phyloP scores from a whole-genome alignment of 2,797 vertebrate genomes.

The Melopsittacus undulatus region DNA sequence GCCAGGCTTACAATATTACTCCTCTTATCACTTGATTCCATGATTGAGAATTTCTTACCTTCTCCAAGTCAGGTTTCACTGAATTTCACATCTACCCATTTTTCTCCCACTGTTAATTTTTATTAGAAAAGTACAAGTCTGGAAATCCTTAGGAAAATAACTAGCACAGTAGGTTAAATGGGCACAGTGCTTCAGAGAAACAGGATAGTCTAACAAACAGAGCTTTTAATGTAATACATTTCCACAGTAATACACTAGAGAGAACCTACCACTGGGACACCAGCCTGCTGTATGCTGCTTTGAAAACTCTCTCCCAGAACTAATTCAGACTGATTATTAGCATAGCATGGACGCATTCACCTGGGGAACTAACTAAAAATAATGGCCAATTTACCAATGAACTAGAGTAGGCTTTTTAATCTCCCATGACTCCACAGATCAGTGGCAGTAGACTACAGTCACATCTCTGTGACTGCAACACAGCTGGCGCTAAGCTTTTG shows the following conservation, averaged over 20 bases:
- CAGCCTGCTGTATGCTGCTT: accelerated
- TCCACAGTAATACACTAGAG: not conserved
- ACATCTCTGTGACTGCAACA: not conserved
- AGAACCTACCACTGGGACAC: slow-evolving; percentile 16
- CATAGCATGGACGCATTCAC: not conserved
- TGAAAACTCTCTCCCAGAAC: slow-evolving; percentile 24
- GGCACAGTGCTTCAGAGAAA: not conserved
- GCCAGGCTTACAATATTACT: not conserved
- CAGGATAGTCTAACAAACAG: not conserved
- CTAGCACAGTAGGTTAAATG: not conserved
- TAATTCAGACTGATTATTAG: slow-evolving; percentile 49
- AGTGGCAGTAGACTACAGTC: not conserved
- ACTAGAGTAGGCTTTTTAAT: slow-evolving; percentile 5
- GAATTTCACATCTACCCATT: not conserved
- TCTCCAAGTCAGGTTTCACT: not conserved
- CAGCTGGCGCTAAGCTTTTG: not conserved
- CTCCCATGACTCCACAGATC: not conserved
- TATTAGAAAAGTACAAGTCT: not conserved
- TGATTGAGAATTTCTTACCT: not conserved
- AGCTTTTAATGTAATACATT: not conserved
- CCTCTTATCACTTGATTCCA: not conserved
- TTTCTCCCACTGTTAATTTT: not conserved
- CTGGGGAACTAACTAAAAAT: slow-evolving; percentile 55
- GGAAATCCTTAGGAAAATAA: slow-evolving; percentile 13
- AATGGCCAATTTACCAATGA: slow-evolving; percentile 45